Evolutionary conservation across 2,888 invertebrate genomes (phyloP), one percentile per base, ranked within the genome.

Genomic region (Muschampia plurimacula): DNA sequence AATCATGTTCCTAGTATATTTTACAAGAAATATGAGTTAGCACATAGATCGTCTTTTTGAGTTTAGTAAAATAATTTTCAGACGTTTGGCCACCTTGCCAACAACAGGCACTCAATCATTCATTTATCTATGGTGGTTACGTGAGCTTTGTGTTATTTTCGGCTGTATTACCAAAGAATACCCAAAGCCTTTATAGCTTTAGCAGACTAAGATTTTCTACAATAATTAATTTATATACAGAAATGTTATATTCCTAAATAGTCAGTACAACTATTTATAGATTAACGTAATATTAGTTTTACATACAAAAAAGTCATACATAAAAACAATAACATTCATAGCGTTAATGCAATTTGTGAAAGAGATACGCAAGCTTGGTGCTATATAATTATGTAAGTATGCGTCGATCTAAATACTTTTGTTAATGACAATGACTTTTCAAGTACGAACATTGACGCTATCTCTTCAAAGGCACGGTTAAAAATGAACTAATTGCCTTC

Each of bases 31-130:
- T 55, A 55, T 15, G 2, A 15, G 7, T 12, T 22, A 55, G 15
- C 15, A 46, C 55, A 22, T 55, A 12, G 9, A 55, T 6, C 15
- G n/a, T 22, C 12, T 9, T 9, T 55, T 55, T 55, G 15, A 55
- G 55, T 6, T 8, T 55, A 13, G 46, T 44, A 65, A 71, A 71
- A 74, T 65, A 76, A 76, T 75, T 73, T 66, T 55, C 74, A 63
- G 22, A 74, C 74, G 73, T 76, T 76, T 13, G 69, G 75, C 74
- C 75, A 65, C 64, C 57, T 74, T 68, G 57, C 52, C 52, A 69
- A 55, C 72, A 73, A 75, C 77, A 75, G 73, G 73, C 73, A 39
- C 72, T 77, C 75, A 57, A 78, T 79, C 77, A 76, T 59, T 46
- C 59, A 46, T 76, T 77, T 75, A 72, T 69, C 72, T 57, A 44